Base-by-base conservation (phyloP, 1,140 invertebrate genomes). In the Diploscapter pachys region DNA sequence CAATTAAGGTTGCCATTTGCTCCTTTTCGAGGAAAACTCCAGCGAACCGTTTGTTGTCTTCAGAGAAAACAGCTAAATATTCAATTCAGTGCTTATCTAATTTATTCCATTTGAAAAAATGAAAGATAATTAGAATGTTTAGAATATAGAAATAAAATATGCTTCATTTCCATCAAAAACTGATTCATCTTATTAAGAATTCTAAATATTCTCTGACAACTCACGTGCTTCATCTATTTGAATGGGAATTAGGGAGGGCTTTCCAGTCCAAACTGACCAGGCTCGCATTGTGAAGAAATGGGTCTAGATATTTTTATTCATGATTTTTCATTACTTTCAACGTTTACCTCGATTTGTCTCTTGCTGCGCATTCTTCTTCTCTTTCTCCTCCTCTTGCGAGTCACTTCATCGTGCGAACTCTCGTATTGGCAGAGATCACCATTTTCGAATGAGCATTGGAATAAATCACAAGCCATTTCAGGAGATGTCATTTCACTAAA, bases 401-500 rank as follows among this genome's bases (percentile, higher is more conserved):
- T 68, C 6, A 68, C 11, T 48, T 68, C 66, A 52, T 68, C 66
- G 48, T 68, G 57, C 8, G 66, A 68, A 9, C 52, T 68, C 66
- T 68, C 66, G 48, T 9, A 68, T 51, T 48, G 66, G 52, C 66
- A 68, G 52, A 54, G n/a, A 55, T 68, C 66, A 2, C 66, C 66
- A 52, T 68, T 68, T 48, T 68, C 66, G 48, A 68, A 68, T 1
- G 9, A 50, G 57, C 66, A 68, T 31, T 31, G 31, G 31, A 31
- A 31, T 31, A 31, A 31, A 31, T 31, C 31, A 31, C 31, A 31
- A 1, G 31, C 31, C 31, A 31, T 31, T 0, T 31, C 31, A 31
- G 31, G 31, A 31, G 31, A 1, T 31, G 31, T 31, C 31, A 31
- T 31, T 31, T 31, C 31, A 31, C 31, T 31, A 31, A 31, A 31